Conservation (phyloP, 2,888 invertebrate species). For the Sminthurides aquaticus region DNA sequence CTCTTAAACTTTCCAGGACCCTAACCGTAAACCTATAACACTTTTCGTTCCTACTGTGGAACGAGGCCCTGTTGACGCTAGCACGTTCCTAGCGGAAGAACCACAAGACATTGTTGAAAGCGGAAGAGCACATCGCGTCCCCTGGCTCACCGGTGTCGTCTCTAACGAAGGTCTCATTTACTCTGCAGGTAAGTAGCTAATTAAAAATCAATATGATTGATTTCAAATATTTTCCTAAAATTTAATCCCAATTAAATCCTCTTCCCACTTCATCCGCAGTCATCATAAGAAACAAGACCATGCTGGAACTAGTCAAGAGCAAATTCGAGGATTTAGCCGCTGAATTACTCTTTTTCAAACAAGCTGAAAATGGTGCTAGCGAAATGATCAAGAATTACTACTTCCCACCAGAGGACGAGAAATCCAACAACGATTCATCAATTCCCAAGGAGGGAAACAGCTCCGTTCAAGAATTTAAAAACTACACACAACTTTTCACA, state of each 20-base stretch:
- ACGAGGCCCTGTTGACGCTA: neutral
- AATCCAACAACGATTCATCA: neutral
- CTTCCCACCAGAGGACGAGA: neutral
- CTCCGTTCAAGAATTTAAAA: neutral
- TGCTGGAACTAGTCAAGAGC: neutral
- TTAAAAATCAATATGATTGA: too few species aligned
- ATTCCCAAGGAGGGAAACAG: neutral
- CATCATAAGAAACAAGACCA: neutral
- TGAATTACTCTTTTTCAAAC: neutral
- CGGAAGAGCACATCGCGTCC: slow-evolving; percentile 27
- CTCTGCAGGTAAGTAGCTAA: slow-evolving; percentile 27
- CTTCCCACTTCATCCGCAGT: too few species aligned
- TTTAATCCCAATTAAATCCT: too few species aligned
- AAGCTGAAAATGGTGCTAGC: neutral
- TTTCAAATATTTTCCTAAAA: too few species aligned
- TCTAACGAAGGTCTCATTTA: slow-evolving; percentile 30
- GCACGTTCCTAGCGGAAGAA: slow-evolving; percentile 31
- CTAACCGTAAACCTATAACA: neutral
- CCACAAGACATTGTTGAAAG: slow-evolving; percentile 30
- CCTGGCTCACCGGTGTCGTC: slow-evolving; percentile 36
- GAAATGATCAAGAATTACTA: neutral
- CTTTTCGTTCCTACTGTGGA: neutral
- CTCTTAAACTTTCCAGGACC: neutral
- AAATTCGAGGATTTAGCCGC: neutral
- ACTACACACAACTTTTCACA: neutral